These are phyloP conservation scores for Melipona quadrifasciata DNA, from an alignment of 1,140 invertebrate species.

Conservation along the genomic window DNA sequence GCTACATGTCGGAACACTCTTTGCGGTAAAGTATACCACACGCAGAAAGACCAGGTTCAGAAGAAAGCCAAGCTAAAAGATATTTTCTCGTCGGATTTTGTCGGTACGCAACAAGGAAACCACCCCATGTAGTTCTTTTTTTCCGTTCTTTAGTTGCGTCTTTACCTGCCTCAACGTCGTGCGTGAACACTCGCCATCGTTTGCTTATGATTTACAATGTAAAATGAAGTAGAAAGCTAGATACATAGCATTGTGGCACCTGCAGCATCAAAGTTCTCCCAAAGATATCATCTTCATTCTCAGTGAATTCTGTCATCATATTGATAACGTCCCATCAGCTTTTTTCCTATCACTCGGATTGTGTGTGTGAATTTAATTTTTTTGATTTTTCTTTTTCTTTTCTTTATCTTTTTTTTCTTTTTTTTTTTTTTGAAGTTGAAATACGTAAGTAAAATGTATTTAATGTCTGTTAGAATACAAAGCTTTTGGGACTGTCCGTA, in stretches of 20 bases:
- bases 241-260: slow-evolving; percentile 35
- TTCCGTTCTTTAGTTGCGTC: slow-evolving; percentile 63
- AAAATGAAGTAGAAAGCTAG: slow-evolving; percentile 44
- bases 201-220: slow-evolving; percentile 53
- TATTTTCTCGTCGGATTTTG: slow-evolving; percentile 88
- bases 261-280: slow-evolving; percentile 23
- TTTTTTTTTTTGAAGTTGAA: not conserved
- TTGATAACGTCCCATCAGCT: slow-evolving; percentile 15
- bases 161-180: slow-evolving; percentile 49
- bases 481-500: slow-evolving; percentile 22
- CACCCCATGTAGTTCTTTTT: slow-evolving; percentile 64
- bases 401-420: no score
- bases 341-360: not conserved
- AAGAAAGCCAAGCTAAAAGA: slow-evolving; percentile 89
- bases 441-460: not conserved
- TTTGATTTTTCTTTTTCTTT: not conserved
- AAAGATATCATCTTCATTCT: slow-evolving; percentile 33
- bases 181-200: slow-evolving; percentile 44
- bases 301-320: not conserved
- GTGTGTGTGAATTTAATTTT: not conserved
- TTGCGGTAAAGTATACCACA: slow-evolving; percentile 86
- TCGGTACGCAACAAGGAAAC: slow-evolving; percentile 80
- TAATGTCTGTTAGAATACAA: not conserved
- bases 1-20: slow-evolving; percentile 75
- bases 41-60: slow-evolving; percentile 86